Evolutionary conservation across 2,113 vertebrate species (phyloP).

Genomic region (Panthera uncia): DNA sequence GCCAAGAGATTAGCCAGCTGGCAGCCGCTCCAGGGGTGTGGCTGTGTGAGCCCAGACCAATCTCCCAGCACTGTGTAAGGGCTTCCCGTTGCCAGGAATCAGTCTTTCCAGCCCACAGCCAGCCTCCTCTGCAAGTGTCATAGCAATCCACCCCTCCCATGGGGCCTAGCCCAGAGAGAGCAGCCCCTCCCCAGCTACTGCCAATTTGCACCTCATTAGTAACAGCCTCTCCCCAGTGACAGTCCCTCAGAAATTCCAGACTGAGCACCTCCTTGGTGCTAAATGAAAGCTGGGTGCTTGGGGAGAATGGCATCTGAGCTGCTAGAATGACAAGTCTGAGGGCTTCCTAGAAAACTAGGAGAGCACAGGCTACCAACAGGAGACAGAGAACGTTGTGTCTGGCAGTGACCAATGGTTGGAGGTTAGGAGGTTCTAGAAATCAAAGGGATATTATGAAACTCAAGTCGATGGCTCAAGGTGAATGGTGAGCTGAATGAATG

Average conservation of each 20-base stretch:
- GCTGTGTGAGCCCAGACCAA: not conserved
- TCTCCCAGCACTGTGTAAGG: not conserved
- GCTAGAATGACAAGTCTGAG: not conserved
- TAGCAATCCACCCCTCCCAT: constrained; percentile 16
- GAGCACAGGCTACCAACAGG: not conserved
- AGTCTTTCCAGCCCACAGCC: not conserved
- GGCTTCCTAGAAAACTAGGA: not conserved
- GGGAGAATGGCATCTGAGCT: constrained; percentile 67
- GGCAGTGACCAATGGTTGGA: not conserved
- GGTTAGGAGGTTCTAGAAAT: not conserved
- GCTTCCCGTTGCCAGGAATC: not conserved
- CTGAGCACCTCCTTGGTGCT: constrained; percentile 64
- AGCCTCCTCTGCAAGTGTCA: not conserved
- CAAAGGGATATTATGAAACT: not conserved
- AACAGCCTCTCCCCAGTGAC: constrained; percentile 56
- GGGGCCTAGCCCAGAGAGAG: constrained; percentile 12
- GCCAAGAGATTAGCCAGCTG: constrained; percentile 73
- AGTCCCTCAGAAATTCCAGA: constrained; percentile 57
- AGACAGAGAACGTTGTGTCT: not conserved
- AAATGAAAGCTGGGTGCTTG: constrained; percentile 52
- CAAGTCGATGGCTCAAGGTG: not conserved
- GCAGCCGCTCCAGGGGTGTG: not conserved
- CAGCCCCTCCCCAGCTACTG: constrained; percentile 35
- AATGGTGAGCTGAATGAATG: not conserved
- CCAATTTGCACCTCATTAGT: constrained; percentile 72